Base-by-base conservation (phyloP, 2,888 invertebrate species). In the Chrysolina haemoptera region DNA sequence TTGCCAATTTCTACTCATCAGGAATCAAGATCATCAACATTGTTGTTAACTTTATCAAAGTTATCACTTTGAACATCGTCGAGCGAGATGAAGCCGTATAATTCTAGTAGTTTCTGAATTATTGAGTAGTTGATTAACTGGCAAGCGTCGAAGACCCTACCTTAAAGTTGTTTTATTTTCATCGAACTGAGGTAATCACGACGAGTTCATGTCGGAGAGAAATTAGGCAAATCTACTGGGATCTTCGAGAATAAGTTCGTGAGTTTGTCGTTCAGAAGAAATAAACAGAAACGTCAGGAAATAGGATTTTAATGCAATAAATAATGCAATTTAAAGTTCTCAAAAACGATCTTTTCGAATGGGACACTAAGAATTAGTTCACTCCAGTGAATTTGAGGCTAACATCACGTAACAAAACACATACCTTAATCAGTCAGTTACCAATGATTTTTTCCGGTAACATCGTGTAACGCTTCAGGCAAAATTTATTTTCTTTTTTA, bases 31-130 rank as follows among this genome's bases (percentile, higher is more conserved):
- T 75, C 72, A 76, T 74, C 69, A 71, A 73, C 70, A 48, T 71
- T 74, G 71, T 71, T 74, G 73, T 75, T 75, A 75, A 73, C 74
- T 71, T 72, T 63, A 77, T 77, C 71, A 75, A 73, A 73, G 65
- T 73, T 71, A 73, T 77, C 73, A 75, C 68, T 71, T 18, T 46
- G 55, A 46, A 41, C 22, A 22, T 62, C 12, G 27, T 35, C 50
- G 12, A 11, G 14, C 27, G 40, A 53, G 27, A 64, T 53, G 50
- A 70, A 55, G 40, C 35, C 22, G 27, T 41, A n/a, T n/a, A 40
- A 14, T 18, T 67, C 55, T 6, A 10, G 11, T 59, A 70, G 70
- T 70, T 65, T 53, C 16, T 20, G 43, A 55, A 65, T 65, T 64
- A 70, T 70, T 70, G 70, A 70, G 65, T 43, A 43, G 70, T 55